Evolutionary conservation across 2,113 vertebrate species (phyloP), one percentile per base, ranked within the genome.

Genomic region (Corydoras sp.): DNA sequence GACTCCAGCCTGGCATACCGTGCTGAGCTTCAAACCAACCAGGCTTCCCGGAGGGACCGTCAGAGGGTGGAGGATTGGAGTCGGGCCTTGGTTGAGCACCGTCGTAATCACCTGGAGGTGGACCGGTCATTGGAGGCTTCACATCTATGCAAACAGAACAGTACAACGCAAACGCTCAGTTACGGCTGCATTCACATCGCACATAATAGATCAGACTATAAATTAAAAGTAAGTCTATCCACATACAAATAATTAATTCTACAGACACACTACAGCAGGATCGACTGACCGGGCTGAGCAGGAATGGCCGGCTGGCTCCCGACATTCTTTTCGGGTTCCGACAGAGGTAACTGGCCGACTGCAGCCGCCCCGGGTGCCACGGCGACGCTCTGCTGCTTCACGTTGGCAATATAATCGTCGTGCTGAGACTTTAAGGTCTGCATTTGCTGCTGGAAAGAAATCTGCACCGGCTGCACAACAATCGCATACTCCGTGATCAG

Each of bases 361-460:
- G 77, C 54, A 12, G 85, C 51, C 77, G 86, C 60, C 71, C 82
- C 69, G 35, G 86, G 58, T 77, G 90, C 82, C 86, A 88, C 78
- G 85, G 90, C 0, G 80, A 90, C 92, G 7, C 92, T 89, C 63
- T 93, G 92, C 54, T 94, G 94, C 0, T 93, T 92, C 65, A 98
- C 78, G 62, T 90, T 96, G 80, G 76, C 75, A 1, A 99, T 93
- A 58, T 98, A 98, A 73, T 99, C 95, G 3, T 98, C 93, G 0
- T 99, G 97, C 43, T 98, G 97, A 0, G 90, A 92, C 83, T 99
- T 97, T 64, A 99, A 77, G 13, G 84, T 85, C 86, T 98, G 95
- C 64, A 98, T 93, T 89, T 99, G 95, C 86, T 98, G 96, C 71
- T 99, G 97, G 82, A 99, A 96, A 55, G 95, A 94, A 43, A 97